Evolutionary conservation across 2,797 vertebrate species (phyloP), one percentile per base, ranked within the genome.

Genomic region (Liparis tanakae): DNA sequence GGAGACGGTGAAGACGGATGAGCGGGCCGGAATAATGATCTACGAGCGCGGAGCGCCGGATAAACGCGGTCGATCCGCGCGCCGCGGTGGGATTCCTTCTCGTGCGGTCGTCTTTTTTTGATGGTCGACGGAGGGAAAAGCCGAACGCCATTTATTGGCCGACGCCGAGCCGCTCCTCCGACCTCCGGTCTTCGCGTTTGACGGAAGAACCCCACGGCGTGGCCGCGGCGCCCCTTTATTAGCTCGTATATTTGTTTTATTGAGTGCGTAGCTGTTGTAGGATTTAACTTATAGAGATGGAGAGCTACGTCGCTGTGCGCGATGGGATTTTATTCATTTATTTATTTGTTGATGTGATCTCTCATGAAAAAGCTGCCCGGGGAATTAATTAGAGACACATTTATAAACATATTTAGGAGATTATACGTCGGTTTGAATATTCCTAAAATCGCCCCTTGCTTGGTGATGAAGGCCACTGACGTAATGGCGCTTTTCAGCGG

Each of bases 1-100:
- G 58, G 57, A 69, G 67, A 54, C 55, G 46, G 65, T 18, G 15
- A 73, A 78, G 79, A 84, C 57, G 25, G 69, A 83, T 61, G 73
- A 78, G 33, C 7, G 1, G 43, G 33, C 25, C 12, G 0, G 65
- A 55, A 9, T 18, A 12, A 44, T 34, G 78, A 84, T 48, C 20
- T 41, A 39, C 41, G 65, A 59, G 12, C 9, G 37, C 9, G 30
- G 5, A 43, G 44, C 33, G 0, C 18, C 5, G 22, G 18, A 10
- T 51, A 33, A 60, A 60, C 66, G 62, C 83, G 64, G 58, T 67
- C 43, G 55, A 70, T 76, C 22, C 44, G 61, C 51, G 68, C 7
- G 51, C 6, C n/a, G 10, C 48, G 12, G 2, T 22, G 20, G 22
- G 6, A 25, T 25, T 53, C 50, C 50, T 13, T 53, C 20, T 53